Percentiles rank a stretch among this genome's conserved stretches.
phyloP scores from a whole-genome alignment of 2,888 invertebrate species.

The Eucera pruinosa region DNA sequence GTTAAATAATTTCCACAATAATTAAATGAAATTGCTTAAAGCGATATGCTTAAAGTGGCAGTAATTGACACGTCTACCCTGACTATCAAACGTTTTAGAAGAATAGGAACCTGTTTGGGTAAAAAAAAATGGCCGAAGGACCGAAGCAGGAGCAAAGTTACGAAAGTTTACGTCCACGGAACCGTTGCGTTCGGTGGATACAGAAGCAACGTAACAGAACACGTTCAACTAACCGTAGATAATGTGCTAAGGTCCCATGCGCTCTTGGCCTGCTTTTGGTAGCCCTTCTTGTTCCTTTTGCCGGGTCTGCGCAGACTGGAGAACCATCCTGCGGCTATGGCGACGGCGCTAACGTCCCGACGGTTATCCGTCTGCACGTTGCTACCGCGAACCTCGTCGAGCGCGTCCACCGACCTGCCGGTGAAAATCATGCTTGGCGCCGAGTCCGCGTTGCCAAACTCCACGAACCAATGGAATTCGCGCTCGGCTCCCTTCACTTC shows the following conservation, averaged over 20 bases:
- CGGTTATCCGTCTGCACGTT: conserved; percentile 67
- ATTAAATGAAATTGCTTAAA: too few species aligned
- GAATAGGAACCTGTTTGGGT: too few species aligned
- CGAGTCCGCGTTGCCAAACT: conserved; percentile 24
- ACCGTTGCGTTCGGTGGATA: too few species aligned
- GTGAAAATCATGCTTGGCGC: conserved; percentile 79
- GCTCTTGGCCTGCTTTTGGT: conserved; percentile 81
- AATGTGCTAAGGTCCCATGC: conserved; percentile 88
- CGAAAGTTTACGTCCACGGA: too few species aligned
- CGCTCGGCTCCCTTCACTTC: conserved; percentile 14
- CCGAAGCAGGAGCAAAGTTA: too few species aligned
- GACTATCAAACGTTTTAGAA: too few species aligned
- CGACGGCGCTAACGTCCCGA: conserved; percentile 76
- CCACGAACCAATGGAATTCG: conserved; percentile 26
- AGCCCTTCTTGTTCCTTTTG: conserved; percentile 79
- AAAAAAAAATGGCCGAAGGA: too few species aligned
- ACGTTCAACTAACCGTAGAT: conserved; percentile 85
- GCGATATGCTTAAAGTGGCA: too few species aligned
- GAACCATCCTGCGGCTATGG: conserved; percentile 90
- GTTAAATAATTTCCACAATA: too few species aligned
- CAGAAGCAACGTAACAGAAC: conserved; percentile 11
- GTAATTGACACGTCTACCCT: too few species aligned
- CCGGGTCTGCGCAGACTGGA: conserved; percentile 90
- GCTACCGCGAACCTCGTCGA: conserved; percentile 76
- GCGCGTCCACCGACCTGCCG: conserved; percentile 79